Conservation (phyloP, 2,113 vertebrate species). For the Lepus americanus region DNA sequence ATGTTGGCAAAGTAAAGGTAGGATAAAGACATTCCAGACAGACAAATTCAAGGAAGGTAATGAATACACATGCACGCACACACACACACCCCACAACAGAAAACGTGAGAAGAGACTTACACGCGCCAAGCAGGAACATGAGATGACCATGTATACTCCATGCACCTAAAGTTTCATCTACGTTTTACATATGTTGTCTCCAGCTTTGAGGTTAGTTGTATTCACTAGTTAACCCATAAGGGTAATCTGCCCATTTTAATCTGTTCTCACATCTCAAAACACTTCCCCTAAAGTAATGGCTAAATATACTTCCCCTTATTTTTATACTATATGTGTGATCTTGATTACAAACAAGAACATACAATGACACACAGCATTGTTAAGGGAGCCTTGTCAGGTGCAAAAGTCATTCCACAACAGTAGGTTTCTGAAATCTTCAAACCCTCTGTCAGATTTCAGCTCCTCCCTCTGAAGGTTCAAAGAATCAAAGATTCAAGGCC, state of each 20-base stretch:
- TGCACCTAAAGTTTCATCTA: neutral
- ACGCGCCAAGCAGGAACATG: neutral
- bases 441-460: constrained; percentile 55
- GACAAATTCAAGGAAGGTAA: neutral
- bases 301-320: neutral
- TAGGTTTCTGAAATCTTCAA: constrained; percentile 42
- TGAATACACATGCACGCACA: neutral
- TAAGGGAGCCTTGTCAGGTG: constrained; percentile 9
- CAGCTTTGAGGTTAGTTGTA: neutral
- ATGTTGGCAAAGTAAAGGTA: neutral
- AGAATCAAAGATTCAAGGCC: constrained; percentile 53
- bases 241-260: neutral
- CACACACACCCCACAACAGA: neutral
- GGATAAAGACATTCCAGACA: neutral
- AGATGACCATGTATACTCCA: neutral
- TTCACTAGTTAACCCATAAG: neutral
- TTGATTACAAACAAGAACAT: constrained; percentile 12
- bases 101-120: neutral
- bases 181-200: neutral
- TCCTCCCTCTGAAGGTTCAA: constrained; percentile 66
- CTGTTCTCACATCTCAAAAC: neutral
- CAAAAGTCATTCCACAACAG: constrained; percentile 3
- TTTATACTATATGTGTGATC: neutral
- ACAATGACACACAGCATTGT: neutral
- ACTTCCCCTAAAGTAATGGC: neutral